Base-by-base conservation (phyloP, 2,113 vertebrate genomes). In the Hemiprocne comata region DNA sequence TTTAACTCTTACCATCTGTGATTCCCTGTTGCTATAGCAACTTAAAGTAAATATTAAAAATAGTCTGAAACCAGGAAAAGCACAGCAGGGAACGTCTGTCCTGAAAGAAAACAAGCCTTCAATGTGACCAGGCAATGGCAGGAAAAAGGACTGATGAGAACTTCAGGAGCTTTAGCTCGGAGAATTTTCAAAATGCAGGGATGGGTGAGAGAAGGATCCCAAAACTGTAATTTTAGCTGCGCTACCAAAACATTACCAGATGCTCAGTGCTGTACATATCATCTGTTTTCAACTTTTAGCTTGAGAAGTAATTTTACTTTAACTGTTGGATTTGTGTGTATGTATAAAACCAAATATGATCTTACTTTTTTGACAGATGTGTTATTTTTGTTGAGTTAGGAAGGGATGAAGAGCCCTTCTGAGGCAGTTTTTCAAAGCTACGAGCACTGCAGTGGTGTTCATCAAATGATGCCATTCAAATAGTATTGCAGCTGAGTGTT, bases 21-120 rank as follows among this genome's bases (percentile, higher is more conserved):
- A 95, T 95, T 95, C 81, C 86, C 79, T 17, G 36, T 97, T 94
- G 66, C 98, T 94, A 81, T 88, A 90, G 91, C 71, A 97, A 97
- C 95, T 90, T 74, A 91, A 97, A 98, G 92, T 97, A 98, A 98
- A 98, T 97, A 98, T 97, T 97, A 98, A 97, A 97, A 98, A 95
- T 94, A 95, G 95, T 86, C 95, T 89, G 78, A 96, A 96, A 97
- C 80, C 95, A 97, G 97, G 96, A 98, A 97, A 97, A 96, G 95
- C 98, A 89, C 98, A 98, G 97, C 64, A 2, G 97, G 98, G 93
- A 95, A 96, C 17, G 94, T 97, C 97, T 98, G 91, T 98, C 94
- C 94, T 94, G 90, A 96, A 97, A 95, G 93, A 96, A 97, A 98
- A 97, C 94, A 97, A 97, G 80, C 20, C 57, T 81, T 95, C 77